Base-by-base conservation (phyloP, 2,113 vertebrate species). In the Geococcyx californianus region DNA sequence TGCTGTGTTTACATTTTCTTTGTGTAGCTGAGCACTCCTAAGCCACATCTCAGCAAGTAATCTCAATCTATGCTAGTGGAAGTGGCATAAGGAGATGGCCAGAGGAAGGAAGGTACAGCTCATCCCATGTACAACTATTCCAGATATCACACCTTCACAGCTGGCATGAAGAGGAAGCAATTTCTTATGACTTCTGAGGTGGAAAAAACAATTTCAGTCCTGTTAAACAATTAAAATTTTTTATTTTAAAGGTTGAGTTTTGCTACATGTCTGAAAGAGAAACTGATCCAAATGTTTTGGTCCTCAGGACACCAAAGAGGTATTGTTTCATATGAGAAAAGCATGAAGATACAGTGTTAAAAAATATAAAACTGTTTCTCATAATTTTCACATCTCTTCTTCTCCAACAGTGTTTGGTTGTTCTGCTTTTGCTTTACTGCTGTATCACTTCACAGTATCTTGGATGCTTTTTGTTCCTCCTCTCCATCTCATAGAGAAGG, bases 91-190 rank as follows among this genome's bases (percentile, higher is more conserved):
- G 31, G n/a, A 87, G 82, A 78, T 12, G 24, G n/a, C 10, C 81
- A 44, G 77, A 38, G 69, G 51, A 55, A 89, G 28, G 42, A 19
- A 87, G 25, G 19, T 45, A 42, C 38, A 84, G 66, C 8, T 51
- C 4, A 0, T 42, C 52, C 28, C 26, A 11, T 0, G 3, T 63
- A 58, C 51, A 42, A 38, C 56, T 38, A 5, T 66, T 72, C 33
- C 82, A 90, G 85, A 78, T 75, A 63, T 87, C 74, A 82, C 36
- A 74, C 45, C n/a, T 89, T 38, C 73, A 62, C 68, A 74, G 60
- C 52, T 17, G 23, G 64, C 33, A 78, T 13, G 42, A 51, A 81
- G 28, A 56, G 28, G 18, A 84, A 34, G 3, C 11, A 9, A 69
- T 68, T 74, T 51, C 47, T 42, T 51, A n/a, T 34, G 15, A 55